Evolutionary conservation across 1,140 invertebrate genomes (phyloP).

Genomic region (Euborellia annulipes): DNA sequence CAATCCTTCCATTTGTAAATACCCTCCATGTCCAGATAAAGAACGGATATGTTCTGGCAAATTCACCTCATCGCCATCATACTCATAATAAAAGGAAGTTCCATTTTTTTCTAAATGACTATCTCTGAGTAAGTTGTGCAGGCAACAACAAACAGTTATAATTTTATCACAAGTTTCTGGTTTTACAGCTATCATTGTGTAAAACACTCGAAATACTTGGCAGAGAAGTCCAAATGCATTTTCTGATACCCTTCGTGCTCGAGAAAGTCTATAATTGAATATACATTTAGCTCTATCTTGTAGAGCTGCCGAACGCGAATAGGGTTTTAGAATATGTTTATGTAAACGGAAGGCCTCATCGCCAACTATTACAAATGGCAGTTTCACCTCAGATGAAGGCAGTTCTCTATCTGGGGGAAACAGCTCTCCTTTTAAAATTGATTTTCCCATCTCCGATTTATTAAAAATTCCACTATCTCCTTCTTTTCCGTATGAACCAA

Average conservation of each 20-base stretch:
- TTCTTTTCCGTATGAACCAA: constrained; percentile 25
- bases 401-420: too few relatives aligned
- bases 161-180: constrained; percentile 3
- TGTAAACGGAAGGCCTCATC: constrained; percentile 25
- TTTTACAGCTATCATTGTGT: constrained; percentile 12
- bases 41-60: constrained; percentile 8
- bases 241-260: constrained; percentile 17
- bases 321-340: constrained; percentile 22
- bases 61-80: neutral
- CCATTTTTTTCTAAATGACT: constrained; percentile 5
- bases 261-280: constrained; percentile 18
- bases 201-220: constrained; percentile 14
- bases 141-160: constrained; percentile 1
- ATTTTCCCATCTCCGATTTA: too few relatives aligned
- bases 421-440: too few relatives aligned
- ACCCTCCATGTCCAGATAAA: constrained; percentile 9
- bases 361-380: constrained; percentile 22
- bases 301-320: constrained; percentile 13
- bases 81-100: neutral
- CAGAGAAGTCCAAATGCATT: constrained; percentile 16
- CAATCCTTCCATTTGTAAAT: constrained; percentile 4
- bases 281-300: constrained; percentile 14
- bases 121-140: constrained; percentile 12
- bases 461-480: too few relatives aligned
- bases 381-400: too few relatives aligned